Conservation (phyloP, 1,140 invertebrate species). For the Drosophila pectinifera region DNA sequence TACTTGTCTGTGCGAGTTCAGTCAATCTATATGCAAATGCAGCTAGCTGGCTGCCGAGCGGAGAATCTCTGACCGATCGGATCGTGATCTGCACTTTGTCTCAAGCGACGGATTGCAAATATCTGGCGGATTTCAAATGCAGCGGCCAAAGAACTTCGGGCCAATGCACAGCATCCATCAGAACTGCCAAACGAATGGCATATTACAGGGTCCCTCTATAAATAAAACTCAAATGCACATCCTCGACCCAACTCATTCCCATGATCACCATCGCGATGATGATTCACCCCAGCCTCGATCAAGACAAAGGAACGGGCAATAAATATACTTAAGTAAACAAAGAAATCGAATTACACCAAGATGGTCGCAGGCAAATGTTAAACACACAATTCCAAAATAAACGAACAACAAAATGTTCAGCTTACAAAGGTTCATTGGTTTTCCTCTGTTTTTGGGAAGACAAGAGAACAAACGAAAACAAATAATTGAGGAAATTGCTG, state of each 20-base stretch:
- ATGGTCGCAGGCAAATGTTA: slow-evolving; percentile 63
- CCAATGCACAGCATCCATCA: slow-evolving; percentile 46
- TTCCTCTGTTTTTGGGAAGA: slow-evolving; percentile 28
- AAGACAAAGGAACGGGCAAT: slow-evolving; percentile 37
- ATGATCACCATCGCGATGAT: slow-evolving; percentile 26
- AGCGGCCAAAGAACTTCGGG: slow-evolving; percentile 61
- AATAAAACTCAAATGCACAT: slow-evolving; percentile 51
- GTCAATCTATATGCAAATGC: slow-evolving; percentile 72
- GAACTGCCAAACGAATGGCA: slow-evolving; percentile 51
- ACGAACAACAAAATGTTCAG: slow-evolving; percentile 56
- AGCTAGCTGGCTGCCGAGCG: background rate
- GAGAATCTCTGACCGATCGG: slow-evolving; percentile 8
- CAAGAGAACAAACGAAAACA: slow-evolving; percentile 53
- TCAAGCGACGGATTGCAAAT: slow-evolving; percentile 33
- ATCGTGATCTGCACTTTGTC: slow-evolving; percentile 38
- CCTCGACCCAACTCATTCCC: slow-evolving; percentile 17
- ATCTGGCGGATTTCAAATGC: slow-evolving; percentile 40
- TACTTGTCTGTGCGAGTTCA: slow-evolving; percentile 21
- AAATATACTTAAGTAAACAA: slow-evolving; percentile 61
- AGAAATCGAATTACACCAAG: slow-evolving; percentile 55
- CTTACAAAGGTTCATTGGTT: slow-evolving; percentile 8
- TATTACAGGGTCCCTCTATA: slow-evolving; percentile 57
- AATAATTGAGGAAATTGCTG: slow-evolving; percentile 73
- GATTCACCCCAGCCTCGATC: slow-evolving; percentile 48
- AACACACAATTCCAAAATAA: slow-evolving; percentile 76